A percentile compares a stretch with the other conserved stretches of the same genome.
Conservation (phyloP, 2,797 vertebrate genomes). For the Dryobates pubescens region DNA sequence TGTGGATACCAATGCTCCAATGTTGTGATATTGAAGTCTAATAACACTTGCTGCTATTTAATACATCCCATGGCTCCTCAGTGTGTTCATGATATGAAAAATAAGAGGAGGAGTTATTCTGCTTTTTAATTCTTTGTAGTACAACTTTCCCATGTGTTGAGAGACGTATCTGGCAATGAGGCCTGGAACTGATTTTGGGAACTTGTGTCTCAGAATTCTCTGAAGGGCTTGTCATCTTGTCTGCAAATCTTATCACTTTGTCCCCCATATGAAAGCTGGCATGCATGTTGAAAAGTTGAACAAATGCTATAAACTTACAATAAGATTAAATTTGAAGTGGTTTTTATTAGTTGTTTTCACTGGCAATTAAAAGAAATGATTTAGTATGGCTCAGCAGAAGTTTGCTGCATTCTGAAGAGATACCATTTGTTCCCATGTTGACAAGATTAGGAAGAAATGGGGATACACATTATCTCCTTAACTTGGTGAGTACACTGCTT, state of each 20-base stretch:
- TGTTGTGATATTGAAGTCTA: neutral
- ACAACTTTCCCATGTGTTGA: neutral
- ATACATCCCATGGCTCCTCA: neutral
- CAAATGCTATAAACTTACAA: neutral
- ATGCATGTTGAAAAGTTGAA: neutral
- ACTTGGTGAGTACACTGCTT: neutral
- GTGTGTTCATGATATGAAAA: neutral
- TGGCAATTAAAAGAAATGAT: neutral
- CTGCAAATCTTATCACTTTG: neutral
- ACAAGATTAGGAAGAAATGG: neutral
- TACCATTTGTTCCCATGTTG: neutral
- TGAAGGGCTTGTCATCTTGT: neutral
- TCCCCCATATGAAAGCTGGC: neutral
- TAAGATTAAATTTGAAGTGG: neutral
- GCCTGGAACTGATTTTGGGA: neutral
- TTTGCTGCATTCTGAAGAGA: constrained; percentile 16
- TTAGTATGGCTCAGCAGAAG: constrained; percentile 9
- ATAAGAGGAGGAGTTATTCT: neutral
- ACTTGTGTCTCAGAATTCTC: neutral
- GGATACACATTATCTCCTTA: neutral
- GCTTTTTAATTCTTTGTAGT: neutral
- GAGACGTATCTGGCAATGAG: neutral
- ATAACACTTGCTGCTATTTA: neutral
- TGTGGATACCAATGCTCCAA: neutral
- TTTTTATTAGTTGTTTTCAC: neutral